phyloP scores from a whole-genome alignment of 2,797 vertebrate species.

The Betta splendens region DNA sequence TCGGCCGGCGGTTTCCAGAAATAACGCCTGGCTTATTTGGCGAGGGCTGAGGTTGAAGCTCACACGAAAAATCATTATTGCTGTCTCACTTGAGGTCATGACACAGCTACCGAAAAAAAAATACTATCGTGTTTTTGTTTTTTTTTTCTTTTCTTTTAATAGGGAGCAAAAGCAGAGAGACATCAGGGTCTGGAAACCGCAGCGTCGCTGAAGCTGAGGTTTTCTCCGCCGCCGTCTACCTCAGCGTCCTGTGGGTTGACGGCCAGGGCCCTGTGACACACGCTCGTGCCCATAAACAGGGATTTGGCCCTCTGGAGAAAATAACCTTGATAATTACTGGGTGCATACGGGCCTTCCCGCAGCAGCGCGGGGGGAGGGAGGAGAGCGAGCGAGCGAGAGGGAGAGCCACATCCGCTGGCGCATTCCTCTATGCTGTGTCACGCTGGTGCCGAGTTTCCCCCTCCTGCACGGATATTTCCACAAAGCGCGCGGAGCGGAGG shows the following conservation, averaged over 20 bases:
- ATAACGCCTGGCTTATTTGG: constrained; percentile 38
- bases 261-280: constrained; percentile 72
- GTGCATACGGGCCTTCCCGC: constrained; percentile 75
- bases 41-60: constrained; percentile 37
- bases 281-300: constrained; percentile 80
- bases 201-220: constrained; percentile 27
- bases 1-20: constrained; percentile 45
- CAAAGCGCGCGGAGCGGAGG: constrained; percentile 50
- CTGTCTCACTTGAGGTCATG: constrained; percentile 63
- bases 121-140: constrained; percentile 1
- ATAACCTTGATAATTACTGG: constrained; percentile 82
- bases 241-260: constrained; percentile 67
- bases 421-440: constrained; percentile 80
- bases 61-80: constrained; percentile 44
- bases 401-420: constrained; percentile 72
- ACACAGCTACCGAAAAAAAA: constrained; percentile 55
- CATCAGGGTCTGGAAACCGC: constrained; percentile 29
- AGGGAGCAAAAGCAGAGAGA: constrained; percentile 27
- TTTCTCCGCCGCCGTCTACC: constrained; percentile 42
- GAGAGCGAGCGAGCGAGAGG: constrained; percentile 46
- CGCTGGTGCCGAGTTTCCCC: constrained; percentile 73
- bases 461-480: constrained; percentile 63
- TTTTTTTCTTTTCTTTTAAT: constrained; percentile 16
- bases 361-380: constrained; percentile 42
- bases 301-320: constrained; percentile 81